Conservation (phyloP, 2,797 vertebrate species). For the Premnoplex brunnescens region DNA sequence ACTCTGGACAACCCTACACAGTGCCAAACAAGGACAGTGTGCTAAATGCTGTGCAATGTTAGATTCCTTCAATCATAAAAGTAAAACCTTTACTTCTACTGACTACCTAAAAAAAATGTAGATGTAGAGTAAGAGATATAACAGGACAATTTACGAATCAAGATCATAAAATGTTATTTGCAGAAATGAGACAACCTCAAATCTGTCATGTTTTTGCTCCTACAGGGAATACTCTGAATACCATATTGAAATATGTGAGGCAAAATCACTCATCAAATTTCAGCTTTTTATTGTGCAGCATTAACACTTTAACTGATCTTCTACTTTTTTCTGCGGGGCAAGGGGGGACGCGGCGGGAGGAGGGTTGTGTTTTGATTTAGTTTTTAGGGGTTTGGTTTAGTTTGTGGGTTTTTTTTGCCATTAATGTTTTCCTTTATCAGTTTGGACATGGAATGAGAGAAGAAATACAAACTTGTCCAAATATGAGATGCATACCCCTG, state of each 20-base stretch:
- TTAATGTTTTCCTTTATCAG: not conserved
- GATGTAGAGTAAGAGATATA: not conserved
- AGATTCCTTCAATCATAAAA: not conserved
- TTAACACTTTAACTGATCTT: not conserved
- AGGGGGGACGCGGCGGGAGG: no score
- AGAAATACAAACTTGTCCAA: not conserved
- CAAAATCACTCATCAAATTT: not conserved
- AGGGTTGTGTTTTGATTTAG: not conserved
- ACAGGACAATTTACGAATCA: not conserved
- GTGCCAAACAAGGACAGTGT: not conserved
- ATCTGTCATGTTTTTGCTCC: not conserved
- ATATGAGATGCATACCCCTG: no score
- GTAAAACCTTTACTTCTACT: not conserved
- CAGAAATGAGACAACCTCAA: not conserved
- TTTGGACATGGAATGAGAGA: not conserved
- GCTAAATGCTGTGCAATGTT: not conserved
- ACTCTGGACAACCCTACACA: not conserved
- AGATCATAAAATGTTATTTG: not conserved
- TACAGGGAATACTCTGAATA: not conserved
- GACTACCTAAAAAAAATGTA: not conserved
- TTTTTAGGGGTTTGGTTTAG: not conserved
- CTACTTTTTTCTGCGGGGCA: no score
- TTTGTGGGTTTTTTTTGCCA: accelerated
- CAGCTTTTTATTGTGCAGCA: not conserved
- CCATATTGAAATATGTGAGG: not conserved